These are phyloP conservation scores for Gonioctena quinquepunctata DNA, from an alignment of 1,140 invertebrate species.

Conservation along the genomic window DNA sequence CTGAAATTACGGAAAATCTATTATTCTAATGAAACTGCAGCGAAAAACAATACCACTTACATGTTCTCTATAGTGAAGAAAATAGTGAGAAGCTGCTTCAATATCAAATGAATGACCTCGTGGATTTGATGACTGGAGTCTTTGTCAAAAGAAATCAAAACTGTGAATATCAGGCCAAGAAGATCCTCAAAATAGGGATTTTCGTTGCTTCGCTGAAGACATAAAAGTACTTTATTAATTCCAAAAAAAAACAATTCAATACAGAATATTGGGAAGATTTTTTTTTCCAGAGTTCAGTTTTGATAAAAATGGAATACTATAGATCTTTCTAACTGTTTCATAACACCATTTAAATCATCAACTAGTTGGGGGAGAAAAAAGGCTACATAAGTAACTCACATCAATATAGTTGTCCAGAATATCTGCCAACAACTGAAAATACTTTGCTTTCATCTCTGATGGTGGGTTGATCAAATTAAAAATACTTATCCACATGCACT, in stretches of 20 bases:
- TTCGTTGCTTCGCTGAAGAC: conserved; percentile 8
- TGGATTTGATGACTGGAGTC: not conserved
- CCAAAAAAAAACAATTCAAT: not conserved
- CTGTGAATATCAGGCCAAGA: not conserved
- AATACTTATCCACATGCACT: conserved; percentile 35
- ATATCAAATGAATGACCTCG: not conserved
- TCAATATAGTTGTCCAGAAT: conserved; percentile 23
- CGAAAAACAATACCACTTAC: not conserved
- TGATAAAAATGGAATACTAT: no score
- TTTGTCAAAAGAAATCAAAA: conserved; percentile 1
- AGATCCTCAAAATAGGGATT: conserved; percentile 3
- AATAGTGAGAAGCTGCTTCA: conserved; percentile 4
- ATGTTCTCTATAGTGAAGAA: not conserved
- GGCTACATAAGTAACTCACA: no score
- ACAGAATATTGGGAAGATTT: no score
- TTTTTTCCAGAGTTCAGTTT: no score
- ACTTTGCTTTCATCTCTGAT: conserved; percentile 11
- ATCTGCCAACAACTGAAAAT: conserved; percentile 22
- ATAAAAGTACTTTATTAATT: not conserved
- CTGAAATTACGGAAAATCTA: not conserved
- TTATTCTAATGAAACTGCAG: not conserved
- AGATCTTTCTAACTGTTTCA: no score
- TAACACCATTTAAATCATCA: no score
- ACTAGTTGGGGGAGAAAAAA: no score
- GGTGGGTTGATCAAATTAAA: conserved; percentile 2